Evolutionary conservation across 1,140 invertebrate genomes (phyloP).

Genomic region (Drosophila bipectinata): DNA sequence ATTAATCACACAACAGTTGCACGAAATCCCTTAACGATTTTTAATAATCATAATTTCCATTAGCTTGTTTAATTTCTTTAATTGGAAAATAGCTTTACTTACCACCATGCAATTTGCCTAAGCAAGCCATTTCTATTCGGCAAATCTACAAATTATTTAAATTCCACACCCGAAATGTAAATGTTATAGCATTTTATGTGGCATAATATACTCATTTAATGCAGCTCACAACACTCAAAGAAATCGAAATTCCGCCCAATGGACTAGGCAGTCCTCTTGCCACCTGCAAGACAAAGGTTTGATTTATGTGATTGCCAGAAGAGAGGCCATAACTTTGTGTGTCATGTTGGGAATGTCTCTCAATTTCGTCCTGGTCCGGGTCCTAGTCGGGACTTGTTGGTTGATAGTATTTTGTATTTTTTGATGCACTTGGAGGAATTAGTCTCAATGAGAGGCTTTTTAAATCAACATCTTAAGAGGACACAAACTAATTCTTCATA

Average conservation of each 20-base stretch:
- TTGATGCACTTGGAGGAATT: neutral
- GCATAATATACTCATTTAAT: slow-evolving; percentile 53
- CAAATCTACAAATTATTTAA: slow-evolving; percentile 24
- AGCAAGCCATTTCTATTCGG: slow-evolving; percentile 7
- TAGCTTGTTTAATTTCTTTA: slow-evolving; percentile 11
- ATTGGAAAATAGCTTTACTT: neutral
- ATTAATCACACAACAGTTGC: slow-evolving; percentile 9
- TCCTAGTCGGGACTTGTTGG: slow-evolving; percentile 2
- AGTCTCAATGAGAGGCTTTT: neutral
- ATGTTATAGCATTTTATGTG: slow-evolving; percentile 28
- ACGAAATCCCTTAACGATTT: neutral
- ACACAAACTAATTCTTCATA: no score
- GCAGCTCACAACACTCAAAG: slow-evolving; percentile 30
- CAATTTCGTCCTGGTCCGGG: slow-evolving; percentile 18
- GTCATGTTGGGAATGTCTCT: slow-evolving; percentile 42
- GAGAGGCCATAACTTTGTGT: slow-evolving; percentile 54
- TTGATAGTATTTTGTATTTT: slow-evolving; percentile 37
- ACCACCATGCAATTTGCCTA: neutral
- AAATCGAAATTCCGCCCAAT: neutral
- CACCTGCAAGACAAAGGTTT: slow-evolving; percentile 57
- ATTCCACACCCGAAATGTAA: slow-evolving; percentile 18
- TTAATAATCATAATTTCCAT: neutral
- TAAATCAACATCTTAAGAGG: neutral
- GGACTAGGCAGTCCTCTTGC: neutral
- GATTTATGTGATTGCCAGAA: slow-evolving; percentile 48